A percentile compares a stretch with the other conserved stretches of the same genome.
phyloP scores from a whole-genome alignment of 2,113 vertebrate genomes.

The Myxocyprinus asiaticus region DNA sequence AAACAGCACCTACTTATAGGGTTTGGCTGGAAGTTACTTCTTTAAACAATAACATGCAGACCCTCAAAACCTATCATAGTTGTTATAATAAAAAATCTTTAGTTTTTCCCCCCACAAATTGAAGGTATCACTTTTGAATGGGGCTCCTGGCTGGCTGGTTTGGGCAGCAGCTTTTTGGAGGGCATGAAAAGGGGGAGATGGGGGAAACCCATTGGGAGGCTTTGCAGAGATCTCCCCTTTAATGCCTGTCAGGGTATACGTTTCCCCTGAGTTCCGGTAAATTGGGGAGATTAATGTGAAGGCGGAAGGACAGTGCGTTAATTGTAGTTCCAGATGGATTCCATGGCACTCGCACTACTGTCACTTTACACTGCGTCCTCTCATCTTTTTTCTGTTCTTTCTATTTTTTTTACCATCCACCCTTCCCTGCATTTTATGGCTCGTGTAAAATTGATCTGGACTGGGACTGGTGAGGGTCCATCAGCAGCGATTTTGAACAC shows the following conservation, averaged over 20 bases:
- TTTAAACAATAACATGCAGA: no score
- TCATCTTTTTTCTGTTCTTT: constrained; percentile 1
- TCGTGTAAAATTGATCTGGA: constrained; percentile 70
- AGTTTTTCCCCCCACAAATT: background rate
- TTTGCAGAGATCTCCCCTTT: constrained; percentile 56
- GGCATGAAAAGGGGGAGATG: constrained; percentile 36
- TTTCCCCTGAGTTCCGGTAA: constrained; percentile 73
- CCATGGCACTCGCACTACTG: constrained; percentile 51
- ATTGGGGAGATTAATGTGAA: constrained; percentile 74
- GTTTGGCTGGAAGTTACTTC: no score
- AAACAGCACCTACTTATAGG: background rate
- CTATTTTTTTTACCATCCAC: constrained; percentile 38
- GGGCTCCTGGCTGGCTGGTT: constrained; percentile 26
- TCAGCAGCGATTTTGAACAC: constrained; percentile 73
- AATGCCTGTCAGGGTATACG: constrained; percentile 68
- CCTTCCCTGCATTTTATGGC: constrained; percentile 65
- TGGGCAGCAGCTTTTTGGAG: constrained; percentile 35
- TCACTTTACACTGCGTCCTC: constrained; percentile 43
- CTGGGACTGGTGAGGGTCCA: constrained; percentile 53
- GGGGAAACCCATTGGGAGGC: constrained; percentile 58
- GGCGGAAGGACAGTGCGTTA: constrained; percentile 68
- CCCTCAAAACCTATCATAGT: no score
- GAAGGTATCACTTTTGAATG: background rate
- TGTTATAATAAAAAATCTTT: no score
- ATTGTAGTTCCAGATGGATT: constrained; percentile 75